Evolutionary conservation across 2,797 vertebrate genomes (phyloP), one percentile per base, ranked within the genome.

Genomic region (Trematomus bernacchii): DNA sequence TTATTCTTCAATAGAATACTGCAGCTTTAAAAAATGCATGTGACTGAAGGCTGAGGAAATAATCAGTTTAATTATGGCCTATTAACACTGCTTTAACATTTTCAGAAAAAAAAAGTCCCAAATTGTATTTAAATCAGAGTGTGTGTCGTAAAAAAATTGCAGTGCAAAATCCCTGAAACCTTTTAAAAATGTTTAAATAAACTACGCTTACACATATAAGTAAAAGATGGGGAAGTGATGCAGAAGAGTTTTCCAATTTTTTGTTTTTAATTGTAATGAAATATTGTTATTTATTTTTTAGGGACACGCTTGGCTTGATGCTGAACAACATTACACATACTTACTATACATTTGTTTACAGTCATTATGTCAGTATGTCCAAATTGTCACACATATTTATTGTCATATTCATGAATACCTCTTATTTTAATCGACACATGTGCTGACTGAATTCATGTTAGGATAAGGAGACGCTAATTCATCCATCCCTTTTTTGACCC

Each of bases 1-100:
- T 72, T 42, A 68, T 64, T 46, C 40, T 79, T 79, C 33, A 12
- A 66, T 53, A 47, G 47, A 10, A 60, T 11, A 10, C 19, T 16
- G 43, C 19, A 57, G 47, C n/a, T 43, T 40, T 58, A 52, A 13
- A 13, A 73, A 66, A 65, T 37, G 0, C 11, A 48, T 50, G 47
- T 27, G 27, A 55, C 37, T 46, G 12, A 53, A 44, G 27, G 48
- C 37, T 55, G 0, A 7, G 54, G 40, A 37, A 27, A 10, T 57
- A 55, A 54, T 18, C 40, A 21, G 46, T 47, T 72, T 7, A 10
- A 33, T 61, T 8, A 18, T n/a, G 0, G 0, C 21, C 21, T 0
- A 53, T 68, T 47, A 21, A 1, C 7, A 2, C 11, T 15, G 50
- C 16, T 19, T 70, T 21, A 42, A 5, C 2, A 21, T 33, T 65